Conservation (phyloP, 1,140 invertebrate genomes). For the Zaprionus ornatus region DNA sequence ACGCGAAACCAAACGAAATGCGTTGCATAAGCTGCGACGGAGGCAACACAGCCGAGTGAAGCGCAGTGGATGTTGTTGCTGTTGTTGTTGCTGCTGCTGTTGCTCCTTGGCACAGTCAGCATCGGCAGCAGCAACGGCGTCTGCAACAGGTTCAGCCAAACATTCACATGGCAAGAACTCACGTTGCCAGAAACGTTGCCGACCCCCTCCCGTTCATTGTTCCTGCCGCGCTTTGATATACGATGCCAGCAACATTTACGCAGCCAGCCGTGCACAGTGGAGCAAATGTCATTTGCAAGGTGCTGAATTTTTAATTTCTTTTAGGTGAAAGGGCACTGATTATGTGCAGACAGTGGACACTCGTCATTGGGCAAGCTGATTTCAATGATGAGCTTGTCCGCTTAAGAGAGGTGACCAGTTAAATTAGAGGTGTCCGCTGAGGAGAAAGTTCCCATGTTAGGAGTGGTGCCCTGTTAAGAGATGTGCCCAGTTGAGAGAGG, state of each 20-base stretch:
- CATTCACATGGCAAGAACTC: constrained; percentile 31
- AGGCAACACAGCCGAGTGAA: constrained; percentile 4
- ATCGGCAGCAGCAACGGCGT: constrained; percentile 9
- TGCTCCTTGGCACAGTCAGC: not conserved
- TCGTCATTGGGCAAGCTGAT: too few species aligned
- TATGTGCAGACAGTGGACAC: not conserved
- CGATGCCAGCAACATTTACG: constrained; percentile 11
- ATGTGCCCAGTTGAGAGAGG: too few species aligned
- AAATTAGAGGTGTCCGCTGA: too few species aligned
- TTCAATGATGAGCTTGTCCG: too few species aligned
- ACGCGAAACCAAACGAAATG: constrained; percentile 24
- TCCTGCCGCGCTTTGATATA: constrained; percentile 31
- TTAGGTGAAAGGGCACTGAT: not conserved
- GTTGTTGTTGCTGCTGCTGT: not conserved
- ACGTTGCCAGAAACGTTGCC: constrained; percentile 26
- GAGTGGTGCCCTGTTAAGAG: too few species aligned
- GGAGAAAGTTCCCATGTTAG: too few species aligned
- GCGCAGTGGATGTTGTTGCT: not conserved
- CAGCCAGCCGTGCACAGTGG: constrained; percentile 11
- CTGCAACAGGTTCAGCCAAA: constrained; percentile 41
- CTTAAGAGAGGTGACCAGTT: too few species aligned
- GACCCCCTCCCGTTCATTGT: not conserved
- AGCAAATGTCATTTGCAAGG: not conserved
- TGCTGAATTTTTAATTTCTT: not conserved
- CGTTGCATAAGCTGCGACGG: constrained; percentile 35